Percentiles rank a stretch among this genome's conserved stretches.
Evolutionary conservation across 2,888 invertebrate genomes (phyloP).

Genomic region (Thera obeliscata): DNA sequence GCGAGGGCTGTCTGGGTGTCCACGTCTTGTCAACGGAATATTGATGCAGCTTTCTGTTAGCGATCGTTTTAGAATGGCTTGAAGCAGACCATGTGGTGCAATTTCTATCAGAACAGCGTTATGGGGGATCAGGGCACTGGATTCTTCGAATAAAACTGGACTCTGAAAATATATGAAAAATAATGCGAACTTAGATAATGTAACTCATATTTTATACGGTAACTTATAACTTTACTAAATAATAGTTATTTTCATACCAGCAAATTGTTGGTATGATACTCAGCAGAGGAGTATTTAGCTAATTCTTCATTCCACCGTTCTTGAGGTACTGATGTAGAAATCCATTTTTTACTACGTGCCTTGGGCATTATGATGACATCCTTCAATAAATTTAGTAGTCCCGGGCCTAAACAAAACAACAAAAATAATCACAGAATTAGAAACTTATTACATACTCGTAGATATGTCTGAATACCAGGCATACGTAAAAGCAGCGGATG

Average conservation of each 20-base stretch:
- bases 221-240: too few relatives aligned
- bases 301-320: constrained; percentile 81
- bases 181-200: background rate
- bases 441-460: too few relatives aligned
- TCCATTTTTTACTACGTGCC: constrained; percentile 88
- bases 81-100: constrained; percentile 93
- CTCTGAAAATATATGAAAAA: constrained; percentile 48
- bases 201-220: too few relatives aligned
- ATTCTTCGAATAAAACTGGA: constrained; percentile 90
- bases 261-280: constrained; percentile 93
- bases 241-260: constrained; percentile 66
- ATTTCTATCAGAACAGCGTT: constrained; percentile 93
- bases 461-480: too few relatives aligned
- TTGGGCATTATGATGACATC: constrained; percentile 85
- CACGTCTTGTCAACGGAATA: constrained; percentile 89
- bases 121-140: constrained; percentile 88
- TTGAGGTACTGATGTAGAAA: constrained; percentile 90
- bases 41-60: constrained; percentile 85
- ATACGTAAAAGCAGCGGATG: too few relatives aligned
- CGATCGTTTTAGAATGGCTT: constrained; percentile 87
- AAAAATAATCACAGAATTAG: background rate
- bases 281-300: constrained; percentile 87
- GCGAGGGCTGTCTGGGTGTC: constrained; percentile 83
- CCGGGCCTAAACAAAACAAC: constrained; percentile 59
- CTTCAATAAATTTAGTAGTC: constrained; percentile 83